These are phyloP conservation scores for Prunella strophiata DNA, from an alignment of 2,797 vertebrate genomes.

Conservation along the genomic window DNA sequence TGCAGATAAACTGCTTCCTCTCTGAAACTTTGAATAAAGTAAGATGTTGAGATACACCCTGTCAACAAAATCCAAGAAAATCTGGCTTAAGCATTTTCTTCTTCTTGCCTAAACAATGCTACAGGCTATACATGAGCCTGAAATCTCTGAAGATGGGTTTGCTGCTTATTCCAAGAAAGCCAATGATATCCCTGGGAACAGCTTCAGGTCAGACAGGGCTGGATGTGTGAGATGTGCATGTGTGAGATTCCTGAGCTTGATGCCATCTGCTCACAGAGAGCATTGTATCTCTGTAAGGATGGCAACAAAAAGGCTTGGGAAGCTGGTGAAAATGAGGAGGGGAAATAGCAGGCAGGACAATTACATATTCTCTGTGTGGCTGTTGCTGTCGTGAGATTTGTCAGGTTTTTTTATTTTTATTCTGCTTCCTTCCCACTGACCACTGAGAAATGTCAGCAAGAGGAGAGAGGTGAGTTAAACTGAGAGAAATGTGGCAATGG, in stretches of 20 bases:
- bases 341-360: not conserved
- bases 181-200: not conserved
- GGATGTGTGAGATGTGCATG: not conserved
- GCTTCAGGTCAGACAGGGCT: not conserved
- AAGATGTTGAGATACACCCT: not conserved
- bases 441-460: not conserved
- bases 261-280: constrained; percentile 17
- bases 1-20: not conserved
- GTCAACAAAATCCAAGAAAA: not conserved
- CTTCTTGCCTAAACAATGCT: not conserved
- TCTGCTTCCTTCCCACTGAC: not conserved
- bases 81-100: not conserved
- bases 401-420: not conserved
- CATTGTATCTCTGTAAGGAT: not conserved
- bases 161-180: not conserved
- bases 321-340: not conserved
- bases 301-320: not conserved
- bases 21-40: not conserved
- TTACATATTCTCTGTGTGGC: not conserved
- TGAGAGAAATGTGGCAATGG: not conserved
- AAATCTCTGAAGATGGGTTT: not conserved
- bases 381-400: not conserved
- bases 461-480: not conserved
- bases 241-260: not conserved
- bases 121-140: not conserved